These are phyloP conservation scores for Lordiphosa mommai DNA, from an alignment of 1,140 invertebrate species.

Conservation along the genomic window DNA sequence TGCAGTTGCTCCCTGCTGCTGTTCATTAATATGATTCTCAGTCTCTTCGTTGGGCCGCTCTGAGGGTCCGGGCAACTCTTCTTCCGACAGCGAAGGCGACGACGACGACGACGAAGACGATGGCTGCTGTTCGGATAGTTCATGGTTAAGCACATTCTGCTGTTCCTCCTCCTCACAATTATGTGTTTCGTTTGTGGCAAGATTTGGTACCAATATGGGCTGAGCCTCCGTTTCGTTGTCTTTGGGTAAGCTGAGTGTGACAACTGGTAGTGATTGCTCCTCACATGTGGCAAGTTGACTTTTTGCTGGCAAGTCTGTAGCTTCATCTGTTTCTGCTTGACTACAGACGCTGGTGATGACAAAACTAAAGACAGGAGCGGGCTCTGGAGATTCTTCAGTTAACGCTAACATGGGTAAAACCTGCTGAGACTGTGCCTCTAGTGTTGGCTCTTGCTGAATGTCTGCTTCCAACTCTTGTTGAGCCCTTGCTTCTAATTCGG, in stretches of 20 bases:
- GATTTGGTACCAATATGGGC: conserved; percentile 7
- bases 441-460: neutral
- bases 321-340: conserved; percentile 8
- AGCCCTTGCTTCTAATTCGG: neutral
- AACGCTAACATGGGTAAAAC: too few relatives aligned
- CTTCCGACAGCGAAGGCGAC: neutral
- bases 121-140: conserved; percentile 34
- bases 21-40: conserved; percentile 71
- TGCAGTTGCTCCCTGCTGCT: conserved; percentile 26
- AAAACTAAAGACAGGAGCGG: conserved; percentile 22
- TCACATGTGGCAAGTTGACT: neutral
- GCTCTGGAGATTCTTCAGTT: too few relatives aligned
- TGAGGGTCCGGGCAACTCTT: neutral
- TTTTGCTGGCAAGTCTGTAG: neutral
- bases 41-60: conserved; percentile 56
- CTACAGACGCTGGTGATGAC: conserved; percentile 61
- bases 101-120: neutral
- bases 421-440: too few relatives aligned
- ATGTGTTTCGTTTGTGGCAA: neutral
- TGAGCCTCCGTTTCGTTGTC: conserved; percentile 39
- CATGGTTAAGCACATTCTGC: conserved; percentile 69
- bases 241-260: conserved; percentile 35
- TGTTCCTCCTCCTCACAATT: conserved; percentile 65
- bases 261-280: neutral
- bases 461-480: too few relatives aligned